A percentile compares a stretch with the other conserved stretches of the same genome.
Evolutionary conservation across 1,140 invertebrate species (phyloP).

Genomic region (Zaprionus vittiger): DNA sequence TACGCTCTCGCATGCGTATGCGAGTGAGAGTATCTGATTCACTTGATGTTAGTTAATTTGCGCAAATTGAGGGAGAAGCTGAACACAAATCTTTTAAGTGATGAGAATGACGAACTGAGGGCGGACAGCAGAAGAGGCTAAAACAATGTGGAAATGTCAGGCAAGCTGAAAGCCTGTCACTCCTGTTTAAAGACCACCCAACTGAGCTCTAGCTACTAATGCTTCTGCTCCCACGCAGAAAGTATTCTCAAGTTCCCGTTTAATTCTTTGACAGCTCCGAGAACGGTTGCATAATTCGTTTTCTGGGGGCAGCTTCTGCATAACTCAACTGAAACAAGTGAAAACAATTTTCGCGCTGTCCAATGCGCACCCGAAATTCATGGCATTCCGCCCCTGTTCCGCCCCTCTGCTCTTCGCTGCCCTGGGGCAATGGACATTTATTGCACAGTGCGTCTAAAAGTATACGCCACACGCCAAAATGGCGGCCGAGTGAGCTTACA

Average conservation of each 20-base stretch:
- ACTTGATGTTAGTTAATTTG: conserved; percentile 37
- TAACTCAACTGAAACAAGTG: conserved; percentile 3
- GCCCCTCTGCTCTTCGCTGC: not conserved
- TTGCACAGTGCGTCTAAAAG: conserved; percentile 30
- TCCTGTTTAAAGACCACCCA: conserved; percentile 2
- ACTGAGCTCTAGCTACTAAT: not conserved
- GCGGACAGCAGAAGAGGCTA: not conserved
- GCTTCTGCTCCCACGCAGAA: not conserved
- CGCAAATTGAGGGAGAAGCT: conserved; percentile 24
- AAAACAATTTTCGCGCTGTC: conserved; percentile 36
- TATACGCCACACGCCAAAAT: conserved; percentile 30
- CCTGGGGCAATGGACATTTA: conserved; percentile 18
- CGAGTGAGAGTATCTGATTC: conserved; percentile 5
- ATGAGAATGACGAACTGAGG: conserved; percentile 10
- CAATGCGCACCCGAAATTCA: conserved; percentile 17
- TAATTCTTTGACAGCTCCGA: not conserved
- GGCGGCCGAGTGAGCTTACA: conserved; percentile 23
- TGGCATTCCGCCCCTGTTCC: not conserved
- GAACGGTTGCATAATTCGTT: conserved; percentile 1
- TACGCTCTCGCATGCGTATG: not conserved
- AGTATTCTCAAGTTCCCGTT: not conserved
- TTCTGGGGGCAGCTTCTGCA: not conserved
- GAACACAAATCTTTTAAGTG: conserved; percentile 46
- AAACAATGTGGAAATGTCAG: not conserved
- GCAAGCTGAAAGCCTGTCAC: conserved; percentile 11